Base-by-base conservation (phyloP, 2,797 vertebrate genomes). In the Sebastes variabilis region DNA sequence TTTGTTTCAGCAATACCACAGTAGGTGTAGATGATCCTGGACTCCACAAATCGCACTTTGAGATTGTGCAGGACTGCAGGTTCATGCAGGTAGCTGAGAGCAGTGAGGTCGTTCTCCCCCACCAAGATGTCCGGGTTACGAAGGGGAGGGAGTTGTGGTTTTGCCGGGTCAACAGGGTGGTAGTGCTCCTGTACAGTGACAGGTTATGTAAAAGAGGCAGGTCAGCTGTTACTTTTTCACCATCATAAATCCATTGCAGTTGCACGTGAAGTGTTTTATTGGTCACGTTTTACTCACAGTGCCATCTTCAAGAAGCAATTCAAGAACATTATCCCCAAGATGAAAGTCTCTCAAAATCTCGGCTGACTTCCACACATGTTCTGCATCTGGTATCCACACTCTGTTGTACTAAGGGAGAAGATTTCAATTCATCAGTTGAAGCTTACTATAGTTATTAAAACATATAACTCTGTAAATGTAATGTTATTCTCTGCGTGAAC, bases 111-210 rank as follows among this genome's bases (percentile, higher is more conserved):
- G 18, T 99, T 99, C 95, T 99, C 99, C 22, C 99, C 99, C 69
- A 99, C 98, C n/a, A 99, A 95, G 86, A 99, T 98, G 91, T 99
- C 99, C 0, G 99, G 99, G 86, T 99, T 99, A 79, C 98, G 95
- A 0, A 99, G 96, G 0, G 96, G 97, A 13, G 98, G 98, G 77
- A 99, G 95, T 24, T 92, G 90, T 18, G 91, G 92, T 24, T 86
- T 89, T 14, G 87, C 88, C 0, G 95, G 91, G 84, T 97, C 96
- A 25, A 99, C 82, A 0, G 96, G 84, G 78, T 97, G 96, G 34
- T 79, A 82, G 82, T 96, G 80, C 52, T 97, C 97, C 99, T 99
- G 75, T 76, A 84, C 86, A 79, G 64, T 1, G 73, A 65, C 16
- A 79, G 16, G 59, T 90, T 27, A 65, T 13, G 30, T 20, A 70